Conservation (phyloP, 2,113 vertebrate species). For the Salvelinus alpinus region DNA sequence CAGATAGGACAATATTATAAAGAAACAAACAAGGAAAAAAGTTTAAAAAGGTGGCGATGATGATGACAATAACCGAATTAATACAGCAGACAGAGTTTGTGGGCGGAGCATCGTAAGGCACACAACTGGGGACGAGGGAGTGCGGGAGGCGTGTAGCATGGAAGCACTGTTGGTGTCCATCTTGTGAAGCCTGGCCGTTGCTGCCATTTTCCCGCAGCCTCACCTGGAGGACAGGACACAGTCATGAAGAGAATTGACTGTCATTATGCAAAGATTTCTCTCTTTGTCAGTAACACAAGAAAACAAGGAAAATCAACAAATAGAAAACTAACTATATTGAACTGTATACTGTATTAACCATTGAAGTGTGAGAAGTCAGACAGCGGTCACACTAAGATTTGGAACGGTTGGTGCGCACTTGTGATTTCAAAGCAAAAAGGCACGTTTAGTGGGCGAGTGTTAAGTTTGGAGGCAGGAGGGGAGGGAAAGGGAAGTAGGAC, state of each 20-base stretch:
- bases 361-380: constrained; percentile 42
- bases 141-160: constrained; percentile 70
- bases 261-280: constrained; percentile 84
- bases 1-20: constrained; percentile 59
- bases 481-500: constrained; percentile 35
- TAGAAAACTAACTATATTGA: constrained; percentile 27
- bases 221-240: constrained; percentile 72
- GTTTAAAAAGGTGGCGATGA: constrained; percentile 34
- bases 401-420: constrained; percentile 67
- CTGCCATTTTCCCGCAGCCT: constrained; percentile 67
- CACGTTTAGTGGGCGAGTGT: constrained; percentile 43
- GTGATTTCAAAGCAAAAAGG: constrained; percentile 71
- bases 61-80: constrained; percentile 52
- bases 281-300: constrained; percentile 69
- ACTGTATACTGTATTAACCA: constrained; percentile 63
- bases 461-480: constrained; percentile 21
- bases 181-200: constrained; percentile 73
- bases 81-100: constrained; percentile 65
- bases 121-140: constrained; percentile 53
- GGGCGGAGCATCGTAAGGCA: constrained; percentile 60
- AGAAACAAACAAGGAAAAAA: constrained; percentile 46
- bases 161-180: constrained; percentile 56
- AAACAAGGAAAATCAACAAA: constrained; percentile 26
- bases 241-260: constrained; percentile 72
- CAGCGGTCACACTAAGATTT: constrained; percentile 37